Evolutionary conservation across 2,113 vertebrate genomes (phyloP), one percentile per base, ranked within the genome.

Genomic region (Tupaia chinensis): DNA sequence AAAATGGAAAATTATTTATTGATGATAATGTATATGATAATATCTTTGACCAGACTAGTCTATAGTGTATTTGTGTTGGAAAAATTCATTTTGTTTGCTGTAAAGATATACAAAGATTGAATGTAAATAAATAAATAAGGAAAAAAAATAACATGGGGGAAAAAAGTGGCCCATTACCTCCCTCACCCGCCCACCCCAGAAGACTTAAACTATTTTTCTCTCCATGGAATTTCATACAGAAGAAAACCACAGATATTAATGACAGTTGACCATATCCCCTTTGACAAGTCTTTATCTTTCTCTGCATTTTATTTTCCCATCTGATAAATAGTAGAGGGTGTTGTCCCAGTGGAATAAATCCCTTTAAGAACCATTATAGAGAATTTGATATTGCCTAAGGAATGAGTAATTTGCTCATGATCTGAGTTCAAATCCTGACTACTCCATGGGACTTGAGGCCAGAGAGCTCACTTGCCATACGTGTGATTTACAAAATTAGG

Each of bases 301-400:
- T 90, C 76, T 34, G 15, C 11, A 3, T 90, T 72, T 65, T 61
- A 29, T 19, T 69, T 82, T 79, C 56, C 44, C 61, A 20, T 54
- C 61, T 16, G 84, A 25, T 66, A 81, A 76, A 66, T 0, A 56
- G n/a, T 0, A 1, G 5, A 1, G 7, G 12, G 4, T 8, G 2
- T n/a, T 32, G 0, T 17, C 14, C 60, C 11, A 8, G 3, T 16
- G 25, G 74, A 78, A 14, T 3, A 34, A 14, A 34, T 20, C 17
- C 19, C 61, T 84, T 54, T 27, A 63, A 61, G 73, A 8, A 17
- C 2, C 23, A 15, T 0, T 60, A 20, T 29, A 32, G n/a, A 66
- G 16, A 23, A 27, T 14, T 34, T 5, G 2, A 0, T 0, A 20
- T 11, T 0, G n/a, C 25, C 12, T 1, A 5, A 29, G 29, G 27